Evolutionary conservation across 1,140 invertebrate species (phyloP), one percentile per base, ranked within the genome.

Genomic region (Trichonephila clavata): DNA sequence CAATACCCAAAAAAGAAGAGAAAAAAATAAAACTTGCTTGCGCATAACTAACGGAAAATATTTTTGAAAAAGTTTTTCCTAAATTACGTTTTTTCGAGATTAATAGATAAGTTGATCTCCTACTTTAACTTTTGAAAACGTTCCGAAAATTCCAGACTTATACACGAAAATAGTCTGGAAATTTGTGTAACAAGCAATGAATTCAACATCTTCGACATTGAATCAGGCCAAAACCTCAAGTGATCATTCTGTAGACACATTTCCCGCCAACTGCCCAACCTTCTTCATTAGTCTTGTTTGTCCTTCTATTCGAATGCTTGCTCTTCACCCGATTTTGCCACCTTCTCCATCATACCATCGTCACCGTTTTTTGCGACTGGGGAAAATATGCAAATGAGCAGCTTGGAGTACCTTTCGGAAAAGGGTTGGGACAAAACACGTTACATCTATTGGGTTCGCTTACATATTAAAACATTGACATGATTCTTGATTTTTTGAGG

Each of bases 241-340:
- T 84, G 84, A 83, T 80, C 80, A 61, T 84, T 84, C 61, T 32
- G 18, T 24, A 4, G 21, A 57, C 39, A n/a, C 14, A 43, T 24
- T 50, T 27, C 91, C 63, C 39, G 16, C n/a, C 16, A 50, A 43
- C 39, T 27, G 18, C 21, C 81, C n/a, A 59, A 61, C n/a, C 83
- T 50, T 77, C 91, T 92, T 92, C 83, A 92, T 92, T 92, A 83
- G 63, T 32, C 20, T 14, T 92, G 91, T 92, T 92, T 92, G 63
- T 61, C 60, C 43, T 92, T 63, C 57, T 57, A 20, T 92, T 86
- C 80, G 60, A 21, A 20, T 39, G 21, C n/a, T 20, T n/a, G 21
- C 65, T 21, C 87, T 61, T 65, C 87, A 61, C 63, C 39, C 87
- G 39, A 16, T 43, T 86, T 86, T 68, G 63, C 59, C 86, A 88